These are phyloP conservation scores for Epizoanthus fatuus DNA, from an alignment of 92 coral and sea anemone species.

Conservation along the genomic window DNA sequence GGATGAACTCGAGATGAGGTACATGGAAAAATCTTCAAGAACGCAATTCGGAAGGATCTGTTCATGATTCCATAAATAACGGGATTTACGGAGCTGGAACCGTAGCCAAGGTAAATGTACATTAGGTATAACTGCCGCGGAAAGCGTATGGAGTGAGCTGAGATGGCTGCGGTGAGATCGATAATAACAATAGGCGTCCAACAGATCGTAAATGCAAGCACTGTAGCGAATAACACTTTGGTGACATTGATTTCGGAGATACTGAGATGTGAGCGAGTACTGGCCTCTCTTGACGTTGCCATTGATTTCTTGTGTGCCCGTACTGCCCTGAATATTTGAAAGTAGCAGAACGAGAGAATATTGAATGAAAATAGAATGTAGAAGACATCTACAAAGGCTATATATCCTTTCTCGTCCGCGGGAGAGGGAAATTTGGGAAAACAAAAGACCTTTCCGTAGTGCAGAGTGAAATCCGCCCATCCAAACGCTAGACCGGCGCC, in stretches of 20 bases:
- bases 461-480: conserved; percentile 76
- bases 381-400: conserved; percentile 72
- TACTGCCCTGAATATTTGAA: conserved; percentile 76
- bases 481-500: conserved; percentile 81
- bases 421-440: conserved; percentile 68
- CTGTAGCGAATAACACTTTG: conserved; percentile 78
- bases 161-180: conserved; percentile 67
- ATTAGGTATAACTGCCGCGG: conserved; percentile 74
- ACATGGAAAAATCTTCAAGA: conserved; percentile 48
- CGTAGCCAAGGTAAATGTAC: conserved; percentile 81
- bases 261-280: conserved; percentile 9
- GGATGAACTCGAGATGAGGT: conserved; percentile 31
- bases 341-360: conserved; percentile 69
- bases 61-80: conserved; percentile 88
- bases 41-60: conserved; percentile 77
- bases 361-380: conserved; percentile 68
- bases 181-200: conserved; percentile 87
- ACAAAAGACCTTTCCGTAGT: conserved; percentile 84
- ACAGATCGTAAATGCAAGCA: conserved; percentile 75
- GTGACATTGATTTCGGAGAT: conserved; percentile 72
- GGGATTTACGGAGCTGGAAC: conserved; percentile 86
- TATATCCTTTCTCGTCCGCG: conserved; percentile 67
- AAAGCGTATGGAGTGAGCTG: conserved; percentile 49
- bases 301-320: conserved; percentile 59
- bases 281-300: background rate